Conservation (phyloP, 2,797 vertebrate genomes). For the Lutjanus argentimaculatus region DNA sequence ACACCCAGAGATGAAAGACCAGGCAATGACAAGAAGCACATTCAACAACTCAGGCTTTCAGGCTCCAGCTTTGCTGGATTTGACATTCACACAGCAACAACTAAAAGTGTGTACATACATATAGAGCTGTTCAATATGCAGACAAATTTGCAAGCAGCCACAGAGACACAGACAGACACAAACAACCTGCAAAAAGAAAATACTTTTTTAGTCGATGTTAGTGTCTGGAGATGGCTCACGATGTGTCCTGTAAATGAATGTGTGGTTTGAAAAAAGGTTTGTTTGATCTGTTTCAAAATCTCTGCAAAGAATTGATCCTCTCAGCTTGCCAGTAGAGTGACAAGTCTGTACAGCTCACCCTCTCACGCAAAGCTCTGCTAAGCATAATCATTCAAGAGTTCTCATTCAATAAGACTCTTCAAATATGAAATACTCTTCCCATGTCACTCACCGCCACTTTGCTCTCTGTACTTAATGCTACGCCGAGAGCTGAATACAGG, state of each 20-base stretch:
- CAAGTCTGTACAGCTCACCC: conserved; percentile 28
- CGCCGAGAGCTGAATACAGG: conserved; percentile 3
- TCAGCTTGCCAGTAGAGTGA: conserved; percentile 34
- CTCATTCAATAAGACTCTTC: conserved; percentile 52
- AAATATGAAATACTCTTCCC: conserved; percentile 55
- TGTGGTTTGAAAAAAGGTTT: conserved; percentile 10
- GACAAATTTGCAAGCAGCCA: conserved; percentile 37
- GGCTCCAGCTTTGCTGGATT: conserved; percentile 71
- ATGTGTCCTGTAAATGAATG: conserved; percentile 34
- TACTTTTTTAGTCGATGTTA: not conserved
- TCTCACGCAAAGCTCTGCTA: conserved; percentile 43
- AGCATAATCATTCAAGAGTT: conserved; percentile 54
- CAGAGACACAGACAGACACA: conserved; percentile 12
- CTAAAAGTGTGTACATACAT: conserved; percentile 50
- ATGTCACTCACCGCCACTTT: conserved; percentile 49
- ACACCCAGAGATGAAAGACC: conserved; percentile 80
- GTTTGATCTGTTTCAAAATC: conserved; percentile 26
- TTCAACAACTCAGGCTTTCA: conserved; percentile 75
- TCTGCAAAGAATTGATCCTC: conserved; percentile 30
- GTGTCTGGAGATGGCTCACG: conserved; percentile 1
- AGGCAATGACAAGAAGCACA: conserved; percentile 78
- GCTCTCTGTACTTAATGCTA: conserved; percentile 14
- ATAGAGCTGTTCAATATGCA: conserved; percentile 37
- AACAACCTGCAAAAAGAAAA: conserved; percentile 11
- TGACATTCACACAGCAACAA: conserved; percentile 75